These are phyloP conservation scores for Globicephala melas DNA, from an alignment of 2,113 vertebrate species.

Conservation along the genomic window DNA sequence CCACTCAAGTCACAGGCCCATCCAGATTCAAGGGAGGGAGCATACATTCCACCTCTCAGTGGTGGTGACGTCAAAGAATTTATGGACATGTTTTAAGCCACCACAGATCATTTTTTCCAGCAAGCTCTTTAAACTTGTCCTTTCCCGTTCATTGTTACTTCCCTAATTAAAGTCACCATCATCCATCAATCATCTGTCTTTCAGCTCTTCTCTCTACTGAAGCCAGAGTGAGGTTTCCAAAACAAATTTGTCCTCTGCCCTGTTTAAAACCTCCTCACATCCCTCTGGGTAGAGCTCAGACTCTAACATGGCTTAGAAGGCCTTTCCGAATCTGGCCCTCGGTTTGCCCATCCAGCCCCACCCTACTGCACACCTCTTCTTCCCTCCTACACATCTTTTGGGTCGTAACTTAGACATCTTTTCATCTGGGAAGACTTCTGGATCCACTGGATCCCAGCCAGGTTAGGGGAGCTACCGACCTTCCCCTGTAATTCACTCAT, in stretches of 20 bases:
- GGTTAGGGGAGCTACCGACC: background rate
- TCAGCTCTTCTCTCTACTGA: background rate
- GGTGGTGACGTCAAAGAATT: background rate
- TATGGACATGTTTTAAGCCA: background rate
- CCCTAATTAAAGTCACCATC: background rate
- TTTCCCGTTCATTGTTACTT: background rate
- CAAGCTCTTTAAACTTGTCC: background rate
- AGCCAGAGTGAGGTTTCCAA: background rate
- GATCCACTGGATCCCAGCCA: too few relatives aligned
- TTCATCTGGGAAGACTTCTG: background rate
- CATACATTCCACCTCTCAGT: too few relatives aligned
- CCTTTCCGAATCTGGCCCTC: background rate
- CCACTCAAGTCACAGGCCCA: background rate
- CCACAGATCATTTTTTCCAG: background rate
- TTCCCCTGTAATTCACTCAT: background rate
- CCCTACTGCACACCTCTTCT: background rate
- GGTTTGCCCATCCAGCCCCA: background rate
- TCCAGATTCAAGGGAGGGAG: background rate
- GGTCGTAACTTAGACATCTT: background rate
- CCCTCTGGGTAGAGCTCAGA: background rate
- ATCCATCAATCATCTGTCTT: background rate
- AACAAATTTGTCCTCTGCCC: background rate
- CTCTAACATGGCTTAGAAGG: background rate
- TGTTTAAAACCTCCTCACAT: background rate
- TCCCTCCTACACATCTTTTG: background rate